Conservation (phyloP, 1,140 invertebrate genomes). For the Venturia canescens region DNA sequence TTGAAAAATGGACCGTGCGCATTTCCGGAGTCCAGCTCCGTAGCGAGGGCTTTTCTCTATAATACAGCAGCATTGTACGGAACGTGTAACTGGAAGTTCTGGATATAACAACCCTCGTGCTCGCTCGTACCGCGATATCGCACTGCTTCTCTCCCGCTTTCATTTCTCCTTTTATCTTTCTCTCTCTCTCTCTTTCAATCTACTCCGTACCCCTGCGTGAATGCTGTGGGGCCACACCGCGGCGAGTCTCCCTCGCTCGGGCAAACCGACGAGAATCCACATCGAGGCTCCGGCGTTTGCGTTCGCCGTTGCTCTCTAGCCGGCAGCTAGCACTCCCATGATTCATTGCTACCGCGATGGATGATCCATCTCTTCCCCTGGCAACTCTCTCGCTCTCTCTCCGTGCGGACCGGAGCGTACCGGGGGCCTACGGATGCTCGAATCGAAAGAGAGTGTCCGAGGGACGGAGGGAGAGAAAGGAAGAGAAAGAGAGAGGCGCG, state of each 20-base stretch:
- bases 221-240: constrained; percentile 7
- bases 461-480: neutral
- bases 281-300: constrained; percentile 31
- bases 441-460: neutral
- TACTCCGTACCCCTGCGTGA: constrained; percentile 22
- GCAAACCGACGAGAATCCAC: constrained; percentile 46
- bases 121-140: constrained; percentile 39
- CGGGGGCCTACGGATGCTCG: constrained; percentile 40
- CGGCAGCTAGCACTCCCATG: constrained; percentile 69
- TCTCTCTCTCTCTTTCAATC: constrained; percentile 39
- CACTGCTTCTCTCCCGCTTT: constrained; percentile 58
- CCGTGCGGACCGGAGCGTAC: constrained; percentile 59
- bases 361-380: constrained; percentile 75
- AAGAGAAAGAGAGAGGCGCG: constrained; percentile 9
- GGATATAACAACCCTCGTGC: constrained; percentile 45
- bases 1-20: constrained; percentile 75
- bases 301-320: constrained; percentile 49
- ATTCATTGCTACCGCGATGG: constrained; percentile 75
- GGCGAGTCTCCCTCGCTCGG: constrained; percentile 47
- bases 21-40: constrained; percentile 69
- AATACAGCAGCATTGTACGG: constrained; percentile 29
- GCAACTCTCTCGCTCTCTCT: constrained; percentile 51
- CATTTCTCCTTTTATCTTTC: constrained; percentile 38
- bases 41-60: constrained; percentile 39
- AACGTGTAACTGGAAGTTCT: constrained; percentile 11